Evolutionary conservation across 2,888 invertebrate genomes (phyloP), one percentile per base, ranked within the genome.

Genomic region (Xestia rhomboidea): DNA sequence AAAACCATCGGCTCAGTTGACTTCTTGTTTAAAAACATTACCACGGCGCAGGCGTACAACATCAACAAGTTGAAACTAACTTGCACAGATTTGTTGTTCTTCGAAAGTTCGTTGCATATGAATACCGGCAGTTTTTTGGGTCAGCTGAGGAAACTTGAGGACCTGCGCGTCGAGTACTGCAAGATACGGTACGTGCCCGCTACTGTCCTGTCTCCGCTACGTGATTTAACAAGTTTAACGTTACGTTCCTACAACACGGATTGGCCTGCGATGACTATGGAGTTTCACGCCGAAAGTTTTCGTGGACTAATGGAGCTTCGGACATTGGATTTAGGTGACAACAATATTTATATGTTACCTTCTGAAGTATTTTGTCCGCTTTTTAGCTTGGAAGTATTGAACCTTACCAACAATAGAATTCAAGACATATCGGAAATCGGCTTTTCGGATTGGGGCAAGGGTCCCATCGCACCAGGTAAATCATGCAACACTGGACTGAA

Each of bases 241-340:
- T 93, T 98, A 80, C 97, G 98, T 79, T 98, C 98, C 57, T 98
- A 97, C 92, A 98, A 98, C 93, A 97, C 97, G 68, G 98, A 98
- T 92, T 98, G 98, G 98, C 98, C 98, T 57, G 97, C 98, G 49
- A 98, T 98, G 97, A 98, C 98, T 85, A 98, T 98, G 97, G 98
- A 98, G 91, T 96, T 98, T 85, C 97, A 98, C 90, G 97, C 97
- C 69, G 98, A 98, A 93, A 98, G 98, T 92, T 97, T 98, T 87
- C 97, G 98, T 85, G 97, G 98, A 60, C 95, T 98, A 88, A 97
- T 97, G 91, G 97, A 97, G 92, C 96, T 98, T 70, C 97, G 97
- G 76, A 96, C 97, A 76, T 95, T 98, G 86, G 98, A 98, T 93
- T 96, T 98, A 77, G 98, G 97, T 67, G 98, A 98, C 90, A 98